Conservation (phyloP, 1,140 invertebrate species). For the Bombus turneri region DNA sequence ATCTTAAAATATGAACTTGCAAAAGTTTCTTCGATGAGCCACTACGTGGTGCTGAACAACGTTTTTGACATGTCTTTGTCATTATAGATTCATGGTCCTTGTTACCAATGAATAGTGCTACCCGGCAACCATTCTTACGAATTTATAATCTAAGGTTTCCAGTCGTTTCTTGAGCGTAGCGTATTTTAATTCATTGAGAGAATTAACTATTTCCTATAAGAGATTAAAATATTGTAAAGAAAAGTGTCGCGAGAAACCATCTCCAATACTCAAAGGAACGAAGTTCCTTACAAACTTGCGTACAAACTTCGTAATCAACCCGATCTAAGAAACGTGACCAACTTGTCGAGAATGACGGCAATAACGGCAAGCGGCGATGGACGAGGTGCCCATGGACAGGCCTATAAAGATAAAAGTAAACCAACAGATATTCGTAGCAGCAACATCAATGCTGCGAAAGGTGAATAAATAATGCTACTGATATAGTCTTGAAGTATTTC, state of each 20-base stretch:
- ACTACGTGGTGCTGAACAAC: background rate
- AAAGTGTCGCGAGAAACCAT: conserved; percentile 12
- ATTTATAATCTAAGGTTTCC: conserved; percentile 6
- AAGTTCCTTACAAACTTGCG: conserved; percentile 22
- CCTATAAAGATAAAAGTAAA: conserved; percentile 95
- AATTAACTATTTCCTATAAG: background rate
- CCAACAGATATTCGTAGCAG: conserved; percentile 96
- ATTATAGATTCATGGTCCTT: no score
- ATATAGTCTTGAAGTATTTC: background rate
- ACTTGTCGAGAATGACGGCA: conserved; percentile 36
- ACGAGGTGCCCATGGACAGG: conserved; percentile 67
- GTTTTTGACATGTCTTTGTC: background rate
- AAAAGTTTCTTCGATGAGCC: background rate
- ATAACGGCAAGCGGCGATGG: conserved; percentile 32
- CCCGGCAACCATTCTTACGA: background rate
- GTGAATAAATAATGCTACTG: conserved; percentile 80
- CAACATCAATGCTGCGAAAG: conserved; percentile 99
- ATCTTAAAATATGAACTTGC: background rate
- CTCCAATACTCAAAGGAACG: background rate
- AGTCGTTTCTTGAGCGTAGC: conserved; percentile 14
- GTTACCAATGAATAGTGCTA: background rate
- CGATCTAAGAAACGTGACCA: conserved; percentile 1
- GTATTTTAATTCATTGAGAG: no score
- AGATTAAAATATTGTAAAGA: background rate
- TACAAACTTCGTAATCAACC: background rate